Percentiles rank a stretch among this genome's conserved stretches.
Evolutionary conservation across 2,888 invertebrate species (phyloP).

Genomic region (Cataglyphis cursor): DNA sequence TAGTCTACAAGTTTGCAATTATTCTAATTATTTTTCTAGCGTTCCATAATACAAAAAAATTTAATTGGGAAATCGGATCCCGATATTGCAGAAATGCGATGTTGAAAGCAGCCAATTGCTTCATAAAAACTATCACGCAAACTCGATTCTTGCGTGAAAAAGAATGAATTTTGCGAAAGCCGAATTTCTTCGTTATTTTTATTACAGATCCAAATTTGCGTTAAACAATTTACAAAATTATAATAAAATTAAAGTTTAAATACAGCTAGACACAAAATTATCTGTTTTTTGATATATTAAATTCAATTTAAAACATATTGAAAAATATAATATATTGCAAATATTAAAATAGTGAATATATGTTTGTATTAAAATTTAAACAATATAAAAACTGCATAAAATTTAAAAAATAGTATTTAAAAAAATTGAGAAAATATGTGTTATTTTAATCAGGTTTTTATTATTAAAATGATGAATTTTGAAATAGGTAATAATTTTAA

Average conservation of each 20-base stretch:
- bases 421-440: too few relatives aligned
- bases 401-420: background rate
- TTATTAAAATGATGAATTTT: background rate
- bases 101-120: conserved; percentile 12
- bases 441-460: background rate
- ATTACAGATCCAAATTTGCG: background rate
- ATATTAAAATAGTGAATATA: background rate
- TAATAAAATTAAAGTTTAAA: background rate
- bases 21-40: background rate
- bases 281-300: too few relatives aligned
- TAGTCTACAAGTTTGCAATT: background rate
- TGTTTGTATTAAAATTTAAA: too few relatives aligned
- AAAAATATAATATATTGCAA: background rate
- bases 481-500: background rate
- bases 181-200: background rate
- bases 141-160: background rate
- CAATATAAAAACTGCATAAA: background rate
- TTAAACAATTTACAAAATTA: background rate
- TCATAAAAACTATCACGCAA: background rate
- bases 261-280: too few relatives aligned
- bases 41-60: background rate
- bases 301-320: background rate
- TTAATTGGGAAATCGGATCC: background rate
- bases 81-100: background rate
- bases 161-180: background rate